Evolutionary conservation across 1,140 invertebrate species (phyloP), one percentile per base, ranked within the genome.

Genomic region (Hermetia illucens): DNA sequence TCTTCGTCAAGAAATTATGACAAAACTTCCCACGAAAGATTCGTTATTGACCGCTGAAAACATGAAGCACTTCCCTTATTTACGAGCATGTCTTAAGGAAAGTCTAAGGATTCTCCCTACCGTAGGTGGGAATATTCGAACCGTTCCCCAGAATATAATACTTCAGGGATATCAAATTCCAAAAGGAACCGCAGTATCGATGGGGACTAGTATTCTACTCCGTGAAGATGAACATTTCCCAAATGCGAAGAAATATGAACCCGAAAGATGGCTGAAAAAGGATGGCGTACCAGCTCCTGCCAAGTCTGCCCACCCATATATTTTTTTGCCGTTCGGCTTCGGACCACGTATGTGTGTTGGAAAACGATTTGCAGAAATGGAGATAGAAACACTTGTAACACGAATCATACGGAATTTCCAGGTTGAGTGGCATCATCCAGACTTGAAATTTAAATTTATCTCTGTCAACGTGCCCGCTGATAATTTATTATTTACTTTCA

Each of bases 11-110:
- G 79, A 84, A 62, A 50, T 81, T 2, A 42, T 55, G 17, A 50
- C 49, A 6, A 41, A 66, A 13, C 42, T 71, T 9, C 59, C 63
- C 10, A 27, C 50, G 12, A 55, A 64, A 46, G 41, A 54, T 40
- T 51, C 57, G 19, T 46, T 50, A 3, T 46, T 77, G 6, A 73
- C 66, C 22, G 49, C 51, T 3, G 50, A 72, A 10, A 50, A 52
- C 12, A 46, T 79, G n/a, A 56, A 63, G 33, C 49, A 68, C 22
- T 55, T 72, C 41, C 55, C 57, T 2, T 77, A 75, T 47, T 46
- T 77, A 3, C 70, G 64, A 48, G 72, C 72, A 3, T 70, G 68
- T 34, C 53, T 76, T 10, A 74, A 72, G 48, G 74, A 77, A 53
- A 59, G 65, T 1, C 62, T 68, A 36, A 57, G 69, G 45, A 35